Conservation (phyloP, 2,888 invertebrate genomes). For the Muscina levida region DNA sequence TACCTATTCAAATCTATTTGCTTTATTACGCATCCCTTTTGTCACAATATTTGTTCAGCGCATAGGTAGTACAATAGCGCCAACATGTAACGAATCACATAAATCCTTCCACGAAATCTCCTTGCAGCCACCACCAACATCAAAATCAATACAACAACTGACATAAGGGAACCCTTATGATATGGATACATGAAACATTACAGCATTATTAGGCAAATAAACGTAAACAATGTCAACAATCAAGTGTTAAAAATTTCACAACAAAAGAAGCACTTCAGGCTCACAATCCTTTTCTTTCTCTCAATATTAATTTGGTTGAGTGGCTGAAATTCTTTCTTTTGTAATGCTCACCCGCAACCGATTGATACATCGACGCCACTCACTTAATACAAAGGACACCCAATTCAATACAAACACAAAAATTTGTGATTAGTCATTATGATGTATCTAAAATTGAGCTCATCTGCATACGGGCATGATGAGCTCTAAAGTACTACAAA, state of each 20-base stretch:
- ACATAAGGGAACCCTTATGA: conserved; percentile 32
- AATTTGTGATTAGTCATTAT: conserved; percentile 51
- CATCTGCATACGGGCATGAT: conserved; percentile 35
- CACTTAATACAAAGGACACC: conserved; percentile 41
- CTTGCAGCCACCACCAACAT: too few relatives aligned
- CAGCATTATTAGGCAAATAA: conserved; percentile 60
- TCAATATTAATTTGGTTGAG: conserved; percentile 37
- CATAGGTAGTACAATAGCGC: conserved; percentile 19
- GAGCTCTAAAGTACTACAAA: conserved; percentile 9
- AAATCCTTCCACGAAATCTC: conserved; percentile 26
- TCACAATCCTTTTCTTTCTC: conserved; percentile 22
- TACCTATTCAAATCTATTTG: too few relatives aligned
- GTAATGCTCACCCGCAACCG: conserved; percentile 36
- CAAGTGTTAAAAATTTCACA: conserved; percentile 56
- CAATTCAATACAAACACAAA: not conserved
- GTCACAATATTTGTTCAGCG: conserved; percentile 19
- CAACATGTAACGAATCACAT: conserved; percentile 48
- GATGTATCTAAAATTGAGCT: conserved; percentile 31
- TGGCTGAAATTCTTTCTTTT: conserved; percentile 43
- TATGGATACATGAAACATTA: conserved; percentile 17
- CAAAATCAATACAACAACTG: conserved; percentile 10
- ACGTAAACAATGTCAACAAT: conserved; percentile 35
- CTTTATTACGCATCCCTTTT: conserved; percentile 13
- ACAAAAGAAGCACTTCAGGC: conserved; percentile 46
- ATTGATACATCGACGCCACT: conserved; percentile 37